Conservation (phyloP, 2,113 vertebrate species). For the Xenopus laevis region DNA sequence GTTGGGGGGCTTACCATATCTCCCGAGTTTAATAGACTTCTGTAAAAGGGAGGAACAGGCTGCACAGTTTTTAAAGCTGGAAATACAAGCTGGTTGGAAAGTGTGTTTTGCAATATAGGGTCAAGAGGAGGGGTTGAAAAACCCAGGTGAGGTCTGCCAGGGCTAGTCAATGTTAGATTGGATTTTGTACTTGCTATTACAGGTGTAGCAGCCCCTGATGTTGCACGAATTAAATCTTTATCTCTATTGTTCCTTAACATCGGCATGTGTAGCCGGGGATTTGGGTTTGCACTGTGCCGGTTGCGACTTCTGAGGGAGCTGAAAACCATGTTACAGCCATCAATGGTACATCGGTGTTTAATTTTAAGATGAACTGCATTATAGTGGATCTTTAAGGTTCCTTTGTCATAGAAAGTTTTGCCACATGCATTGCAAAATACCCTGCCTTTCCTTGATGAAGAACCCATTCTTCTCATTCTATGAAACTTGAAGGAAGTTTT, state of each 20-base stretch:
- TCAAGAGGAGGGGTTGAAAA: slow-evolving; percentile 93
- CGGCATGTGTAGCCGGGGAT: slow-evolving; percentile 96
- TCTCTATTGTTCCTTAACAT: slow-evolving; percentile 98
- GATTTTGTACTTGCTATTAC: slow-evolving; percentile 95
- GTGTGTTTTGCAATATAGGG: slow-evolving; percentile 85
- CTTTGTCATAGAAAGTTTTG: slow-evolving; percentile 98
- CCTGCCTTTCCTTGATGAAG: slow-evolving; percentile 93
- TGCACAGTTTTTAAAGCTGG: slow-evolving; percentile 95
- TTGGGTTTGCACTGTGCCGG: slow-evolving; percentile 96
- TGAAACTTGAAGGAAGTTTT: slow-evolving; percentile 96
- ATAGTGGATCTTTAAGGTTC: slow-evolving; percentile 98
- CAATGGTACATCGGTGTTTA: slow-evolving; percentile 96
- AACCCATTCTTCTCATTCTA: slow-evolving; percentile 93
- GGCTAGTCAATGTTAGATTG: slow-evolving; percentile 85
- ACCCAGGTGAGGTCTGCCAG: slow-evolving; percentile 88
- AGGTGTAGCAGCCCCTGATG: slow-evolving; percentile 81
- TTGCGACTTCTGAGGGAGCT: slow-evolving; percentile 96
- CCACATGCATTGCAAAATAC: slow-evolving; percentile 98
- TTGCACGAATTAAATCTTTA: slow-evolving; percentile 94
- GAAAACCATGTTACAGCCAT: slow-evolving; percentile 99
- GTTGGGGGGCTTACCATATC: slow-evolving; percentile 92
- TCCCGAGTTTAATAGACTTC: slow-evolving; percentile 87
- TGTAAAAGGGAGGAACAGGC: slow-evolving; percentile 96
- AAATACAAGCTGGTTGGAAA: slow-evolving; percentile 89
- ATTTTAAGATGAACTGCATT: slow-evolving; percentile 98